Evolutionary conservation across 2,797 vertebrate genomes (phyloP), one percentile per base, ranked within the genome.

Genomic region (Kryptopterus vitreolus): DNA sequence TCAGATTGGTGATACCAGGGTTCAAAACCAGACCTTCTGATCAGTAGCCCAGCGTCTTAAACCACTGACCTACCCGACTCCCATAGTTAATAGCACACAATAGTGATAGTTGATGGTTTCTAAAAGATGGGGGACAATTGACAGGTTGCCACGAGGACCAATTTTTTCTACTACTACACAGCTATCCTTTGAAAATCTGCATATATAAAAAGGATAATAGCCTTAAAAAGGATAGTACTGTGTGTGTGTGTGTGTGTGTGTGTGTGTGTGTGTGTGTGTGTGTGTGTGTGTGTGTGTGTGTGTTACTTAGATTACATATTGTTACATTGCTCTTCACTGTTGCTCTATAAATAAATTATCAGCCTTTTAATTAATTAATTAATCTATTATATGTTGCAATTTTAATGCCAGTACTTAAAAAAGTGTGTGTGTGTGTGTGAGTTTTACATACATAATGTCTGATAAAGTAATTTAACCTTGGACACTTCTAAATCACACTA

Each of bases 381-480:
- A 24, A 26, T 59, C 10, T 10, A 29, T 16, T 15, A 2, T 65
- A 16, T 16, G n/a, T 1, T 43, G 35, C n/a, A 4, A 43, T 24
- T 46, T 46, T 68, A 13, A 43, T 46, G 22, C 2, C 18, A 8
- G 20, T n/a, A 11, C 11, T 46, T 43, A 7, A n/a, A n/a, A n/a
- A n/a, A n/a, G 48, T 22, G 38, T 13, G 50, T 20, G 15, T 4
- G 26, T 13, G 38, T 5, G 8, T 58, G 11, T 59, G 38, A 73
- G 65, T 38, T 15, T 15, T 59, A 52, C 15, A 46, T 20, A 26
- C 18, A 31, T 35, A 58, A 35, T 53, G n/a, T 80, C 66, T 57
- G 26, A 82, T 31, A 6, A 76, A 76, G 78, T 71, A 79, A 71
- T 80, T 78, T 74, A 75, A 50, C 61, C 46, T 38, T 35, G 57